Evolutionary conservation across 2,888 invertebrate species (phyloP), one percentile per base, ranked within the genome.

Genomic region (Drosophila merina): DNA sequence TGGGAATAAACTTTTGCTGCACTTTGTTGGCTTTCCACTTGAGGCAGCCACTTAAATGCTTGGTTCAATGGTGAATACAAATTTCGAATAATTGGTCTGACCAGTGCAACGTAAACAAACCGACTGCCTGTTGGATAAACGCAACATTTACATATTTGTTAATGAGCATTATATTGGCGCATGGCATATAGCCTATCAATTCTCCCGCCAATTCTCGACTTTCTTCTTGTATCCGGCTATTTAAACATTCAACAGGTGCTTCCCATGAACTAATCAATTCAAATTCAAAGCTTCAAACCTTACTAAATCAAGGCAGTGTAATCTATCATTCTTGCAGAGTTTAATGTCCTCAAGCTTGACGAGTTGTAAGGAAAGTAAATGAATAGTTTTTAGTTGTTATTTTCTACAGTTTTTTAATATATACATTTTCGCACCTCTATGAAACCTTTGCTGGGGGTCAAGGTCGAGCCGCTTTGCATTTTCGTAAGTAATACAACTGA

Each of bases 11-110:
- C 42, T 20, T 8, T 42, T 14, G 14, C 20, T 42, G 42, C 42
- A 42, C 42, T 42, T 42, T 20, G 7, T 42, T 42, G 42, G 42
- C 42, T 42, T 42, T 8, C 42, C 42, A 20, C 42, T 14, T 42
- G n/a, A 5, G 36, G 20, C 14, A 8, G 42, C 8, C 42, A 42
- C 12, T 36, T 36, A 36, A 36, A 36, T 6, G n/a, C 36, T 12
- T 4, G 36, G n/a, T 36, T 6, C 36, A 36, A 36, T 36, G 36
- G n/a, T 36, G 5, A 36, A 36, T n/a, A n/a, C n/a, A 2, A 12
- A 12, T 36, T 36, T n/a, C 36, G 10, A 36, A 36, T 36, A 36
- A 36, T 36, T 36, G 36, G 36, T n/a, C 36, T n/a, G 36, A 36
- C 6, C 36, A n/a, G 36, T n/a, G 36, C 36, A 36, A 36, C 36